These are phyloP conservation scores for Acrobasis suavella DNA, from an alignment of 2,888 invertebrate genomes.

Conservation along the genomic window DNA sequence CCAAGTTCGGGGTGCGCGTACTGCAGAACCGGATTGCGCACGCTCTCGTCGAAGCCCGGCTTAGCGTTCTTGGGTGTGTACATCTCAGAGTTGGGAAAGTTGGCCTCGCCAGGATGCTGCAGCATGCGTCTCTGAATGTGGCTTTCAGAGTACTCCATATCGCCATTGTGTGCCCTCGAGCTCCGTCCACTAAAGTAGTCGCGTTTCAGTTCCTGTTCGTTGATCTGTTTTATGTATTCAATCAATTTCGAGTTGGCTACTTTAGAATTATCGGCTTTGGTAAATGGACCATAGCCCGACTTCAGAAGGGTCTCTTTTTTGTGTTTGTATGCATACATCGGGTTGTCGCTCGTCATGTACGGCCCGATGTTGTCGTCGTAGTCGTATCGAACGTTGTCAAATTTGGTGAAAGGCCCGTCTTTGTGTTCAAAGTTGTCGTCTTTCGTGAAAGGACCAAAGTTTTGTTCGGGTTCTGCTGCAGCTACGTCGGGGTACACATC, in stretches of 20 bases:
- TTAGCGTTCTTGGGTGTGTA: constrained; percentile 85
- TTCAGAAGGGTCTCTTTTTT: constrained; percentile 72
- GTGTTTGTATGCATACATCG: constrained; percentile 61
- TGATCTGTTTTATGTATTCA: constrained; percentile 86
- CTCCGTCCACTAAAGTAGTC: constrained; percentile 83
- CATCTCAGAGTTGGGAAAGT: constrained; percentile 85
- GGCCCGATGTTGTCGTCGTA: constrained; percentile 61
- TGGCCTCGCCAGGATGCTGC: constrained; percentile 84
- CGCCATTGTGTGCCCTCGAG: constrained; percentile 72
- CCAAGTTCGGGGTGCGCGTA: constrained; percentile 91
- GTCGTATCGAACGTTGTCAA: constrained; percentile 79
- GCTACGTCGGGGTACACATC: constrained; percentile 77
- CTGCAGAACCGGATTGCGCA: constrained; percentile 88
- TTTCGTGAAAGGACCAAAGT: constrained; percentile 83
- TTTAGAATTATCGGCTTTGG: constrained; percentile 84
- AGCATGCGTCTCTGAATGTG: constrained; percentile 88
- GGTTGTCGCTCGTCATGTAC: constrained; percentile 63
- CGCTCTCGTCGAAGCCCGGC: constrained; percentile 86
- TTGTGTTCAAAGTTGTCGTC: constrained; percentile 82
- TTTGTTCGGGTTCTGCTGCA: constrained; percentile 58
- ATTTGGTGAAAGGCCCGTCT: constrained; percentile 83
- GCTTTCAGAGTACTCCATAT: constrained; percentile 74
- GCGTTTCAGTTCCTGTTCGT: constrained; percentile 84
- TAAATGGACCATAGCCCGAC: constrained; percentile 83
- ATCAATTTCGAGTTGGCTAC: constrained; percentile 82